phyloP scores from a whole-genome alignment of 2,888 invertebrate species.

The Salpingus planirostris region DNA sequence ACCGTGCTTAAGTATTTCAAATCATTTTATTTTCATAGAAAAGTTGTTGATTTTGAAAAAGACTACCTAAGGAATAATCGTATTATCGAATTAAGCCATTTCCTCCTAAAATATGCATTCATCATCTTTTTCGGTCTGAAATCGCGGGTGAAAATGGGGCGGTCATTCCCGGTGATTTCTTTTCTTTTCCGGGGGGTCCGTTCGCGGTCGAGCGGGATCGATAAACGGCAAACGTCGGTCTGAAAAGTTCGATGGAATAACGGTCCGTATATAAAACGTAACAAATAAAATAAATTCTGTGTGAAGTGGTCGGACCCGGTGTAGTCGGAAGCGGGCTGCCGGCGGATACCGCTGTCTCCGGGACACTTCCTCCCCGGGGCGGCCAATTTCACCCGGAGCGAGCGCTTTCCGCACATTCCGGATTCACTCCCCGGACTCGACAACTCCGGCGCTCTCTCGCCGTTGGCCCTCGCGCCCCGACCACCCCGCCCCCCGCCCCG shows the following conservation, averaged over 20 bases:
- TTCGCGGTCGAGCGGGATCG: too few species aligned
- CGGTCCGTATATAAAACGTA: slow-evolving; percentile 18
- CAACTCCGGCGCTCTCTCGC: slow-evolving; percentile 2
- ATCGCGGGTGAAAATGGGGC: too few species aligned
- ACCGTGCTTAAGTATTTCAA: too few species aligned
- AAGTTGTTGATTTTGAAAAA: too few species aligned
- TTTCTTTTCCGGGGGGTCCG: too few species aligned
- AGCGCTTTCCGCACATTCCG: slow-evolving; percentile 41
- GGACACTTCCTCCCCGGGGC: slow-evolving; percentile 38
- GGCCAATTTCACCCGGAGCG: slow-evolving; percentile 40
- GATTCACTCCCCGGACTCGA: slow-evolving; percentile 2
- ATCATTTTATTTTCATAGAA: too few species aligned
- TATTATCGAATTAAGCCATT: too few species aligned
- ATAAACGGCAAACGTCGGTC: too few species aligned
- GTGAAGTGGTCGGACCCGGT: slow-evolving; percentile 35
- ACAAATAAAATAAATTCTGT: slow-evolving; percentile 33
- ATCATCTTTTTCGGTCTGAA: too few species aligned
- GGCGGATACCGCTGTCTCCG: slow-evolving; percentile 41
- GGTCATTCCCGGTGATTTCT: too few species aligned
- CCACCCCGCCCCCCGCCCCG: background rate
- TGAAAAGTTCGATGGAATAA: slow-evolving; percentile 12
- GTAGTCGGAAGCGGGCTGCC: slow-evolving; percentile 19
- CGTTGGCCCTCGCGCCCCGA: background rate
- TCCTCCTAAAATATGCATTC: too few species aligned
- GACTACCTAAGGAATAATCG: too few species aligned